These are phyloP conservation scores for Platyscapa corneri DNA, from an alignment of 1,140 invertebrate species.

Conservation along the genomic window DNA sequence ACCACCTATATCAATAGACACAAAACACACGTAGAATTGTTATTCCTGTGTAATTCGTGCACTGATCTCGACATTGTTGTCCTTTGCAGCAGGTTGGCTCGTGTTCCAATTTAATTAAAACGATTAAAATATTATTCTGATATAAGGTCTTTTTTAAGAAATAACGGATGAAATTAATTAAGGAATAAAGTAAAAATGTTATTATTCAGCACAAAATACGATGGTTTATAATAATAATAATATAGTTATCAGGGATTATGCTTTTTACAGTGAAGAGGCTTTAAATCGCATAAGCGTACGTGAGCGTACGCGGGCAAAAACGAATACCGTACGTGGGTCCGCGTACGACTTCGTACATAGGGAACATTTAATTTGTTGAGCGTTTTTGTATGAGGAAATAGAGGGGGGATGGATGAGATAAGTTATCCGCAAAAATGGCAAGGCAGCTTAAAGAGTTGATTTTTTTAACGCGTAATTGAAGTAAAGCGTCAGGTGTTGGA, in stretches of 20 bases:
- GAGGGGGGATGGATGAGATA: constrained; percentile 14
- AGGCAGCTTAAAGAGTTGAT: constrained; percentile 55
- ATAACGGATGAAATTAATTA: constrained; percentile 15
- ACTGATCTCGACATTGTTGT: constrained; percentile 51
- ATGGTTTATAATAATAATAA: constrained; percentile 6
- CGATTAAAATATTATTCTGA: constrained; percentile 46
- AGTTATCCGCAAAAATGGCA: constrained; percentile 39
- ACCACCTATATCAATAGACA: background rate
- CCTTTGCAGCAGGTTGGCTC: constrained; percentile 51
- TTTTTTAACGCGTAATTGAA: constrained; percentile 53
- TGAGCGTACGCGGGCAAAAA: background rate
- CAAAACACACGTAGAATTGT: constrained; percentile 17
- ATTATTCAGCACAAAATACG: constrained; percentile 39
- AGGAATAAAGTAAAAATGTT: constrained; percentile 32
- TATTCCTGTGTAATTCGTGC: constrained; percentile 30
- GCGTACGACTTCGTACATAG: constrained; percentile 20
- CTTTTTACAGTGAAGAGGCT: constrained; percentile 5
- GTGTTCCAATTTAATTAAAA: constrained; percentile 52
- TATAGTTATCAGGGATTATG: constrained; percentile 37
- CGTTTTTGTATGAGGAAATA: constrained; percentile 53
- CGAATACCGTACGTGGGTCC: background rate
- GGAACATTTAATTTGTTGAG: constrained; percentile 53
- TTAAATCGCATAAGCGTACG: background rate
- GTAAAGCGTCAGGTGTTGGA: background rate
- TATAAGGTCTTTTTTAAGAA: constrained; percentile 43